phyloP scores from a whole-genome alignment of 2,113 vertebrate species.

The Clarias magur region DNA sequence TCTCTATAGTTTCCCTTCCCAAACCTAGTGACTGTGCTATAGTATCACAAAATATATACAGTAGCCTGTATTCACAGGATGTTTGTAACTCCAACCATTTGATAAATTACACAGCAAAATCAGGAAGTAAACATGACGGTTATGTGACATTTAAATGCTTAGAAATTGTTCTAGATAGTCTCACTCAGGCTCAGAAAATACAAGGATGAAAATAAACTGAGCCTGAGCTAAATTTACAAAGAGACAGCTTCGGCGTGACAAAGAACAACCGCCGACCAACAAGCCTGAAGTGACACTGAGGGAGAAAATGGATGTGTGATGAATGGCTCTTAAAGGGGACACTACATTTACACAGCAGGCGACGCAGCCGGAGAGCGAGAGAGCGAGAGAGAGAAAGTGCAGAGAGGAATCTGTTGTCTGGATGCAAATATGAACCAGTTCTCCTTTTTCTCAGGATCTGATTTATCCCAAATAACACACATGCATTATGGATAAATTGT shows the following conservation, averaged over 20 bases:
- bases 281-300: slow-evolving; percentile 7
- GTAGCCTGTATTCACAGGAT: background rate
- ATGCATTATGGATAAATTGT: background rate
- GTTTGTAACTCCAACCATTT: background rate
- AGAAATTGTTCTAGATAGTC: background rate
- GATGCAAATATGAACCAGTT: background rate
- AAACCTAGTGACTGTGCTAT: too few species aligned
- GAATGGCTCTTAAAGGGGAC: background rate
- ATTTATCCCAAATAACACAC: background rate
- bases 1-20: background rate
- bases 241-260: slow-evolving; percentile 1
- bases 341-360: slow-evolving; percentile 9
- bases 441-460: background rate
- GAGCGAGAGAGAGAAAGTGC: background rate
- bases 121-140: background rate
- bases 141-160: background rate
- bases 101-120: background rate
- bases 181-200: background rate
- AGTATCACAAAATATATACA: background rate
- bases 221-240: slow-evolving; percentile 4
- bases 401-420: background rate
- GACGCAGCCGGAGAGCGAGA: background rate
- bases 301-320: slow-evolving; percentile 9
- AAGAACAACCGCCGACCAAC: slow-evolving; percentile 11
- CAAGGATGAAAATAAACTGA: background rate